phyloP scores from a whole-genome alignment of 2,797 vertebrate species.

The Anabacerthia variegaticeps region DNA sequence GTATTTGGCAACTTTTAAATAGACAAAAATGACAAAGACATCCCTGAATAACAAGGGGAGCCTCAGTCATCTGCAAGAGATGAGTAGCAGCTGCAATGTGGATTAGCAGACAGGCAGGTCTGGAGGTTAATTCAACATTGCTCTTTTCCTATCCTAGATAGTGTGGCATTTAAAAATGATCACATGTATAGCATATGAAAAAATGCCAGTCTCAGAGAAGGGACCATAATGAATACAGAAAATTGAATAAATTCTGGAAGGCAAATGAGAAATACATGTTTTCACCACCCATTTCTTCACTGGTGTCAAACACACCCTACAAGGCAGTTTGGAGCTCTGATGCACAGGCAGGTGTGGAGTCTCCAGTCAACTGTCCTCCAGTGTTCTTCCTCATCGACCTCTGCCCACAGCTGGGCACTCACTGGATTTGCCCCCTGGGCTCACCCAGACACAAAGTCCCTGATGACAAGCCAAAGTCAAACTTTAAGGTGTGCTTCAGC shows the following conservation, averaged over 20 bases:
- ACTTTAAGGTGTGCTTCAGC: background rate
- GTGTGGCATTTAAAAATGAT: background rate
- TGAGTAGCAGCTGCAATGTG: background rate
- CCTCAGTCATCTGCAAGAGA: background rate
- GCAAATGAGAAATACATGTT: background rate
- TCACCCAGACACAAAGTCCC: background rate
- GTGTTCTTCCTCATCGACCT: background rate
- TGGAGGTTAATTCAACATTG: background rate
- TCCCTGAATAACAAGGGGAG: background rate
- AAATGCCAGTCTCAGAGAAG: background rate
- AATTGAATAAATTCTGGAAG: background rate
- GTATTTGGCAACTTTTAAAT: background rate
- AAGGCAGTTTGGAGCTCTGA: background rate
- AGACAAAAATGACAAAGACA: background rate
- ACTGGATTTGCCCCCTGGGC: background rate
- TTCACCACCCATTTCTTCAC: background rate
- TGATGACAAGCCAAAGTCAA: background rate
- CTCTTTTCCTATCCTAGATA: background rate
- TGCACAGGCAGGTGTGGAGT: background rate
- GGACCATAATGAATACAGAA: background rate
- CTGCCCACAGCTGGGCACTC: background rate
- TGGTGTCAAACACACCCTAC: background rate
- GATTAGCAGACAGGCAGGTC: background rate
- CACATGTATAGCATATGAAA: background rate
- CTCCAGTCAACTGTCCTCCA: background rate